These are phyloP conservation scores for Trematocara unimaculatum DNA, from an alignment of 2,113 vertebrate species.

Conservation along the genomic window DNA sequence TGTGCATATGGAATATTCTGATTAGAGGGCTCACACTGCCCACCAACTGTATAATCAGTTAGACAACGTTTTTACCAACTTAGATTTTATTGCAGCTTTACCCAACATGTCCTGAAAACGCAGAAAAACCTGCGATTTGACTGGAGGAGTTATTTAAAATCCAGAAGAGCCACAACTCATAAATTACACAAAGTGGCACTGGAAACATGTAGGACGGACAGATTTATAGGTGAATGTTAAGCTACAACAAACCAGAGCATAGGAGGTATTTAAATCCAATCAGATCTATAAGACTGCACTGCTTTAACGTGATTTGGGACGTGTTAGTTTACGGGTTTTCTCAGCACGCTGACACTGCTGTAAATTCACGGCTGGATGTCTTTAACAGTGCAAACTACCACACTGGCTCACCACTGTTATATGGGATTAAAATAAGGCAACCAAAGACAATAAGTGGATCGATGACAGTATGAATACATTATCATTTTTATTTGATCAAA, in stretches of 20 bases:
- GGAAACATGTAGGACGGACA: neutral
- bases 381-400: neutral
- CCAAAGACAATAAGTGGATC: fast-evolving
- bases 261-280: neutral
- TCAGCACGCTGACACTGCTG: neutral
- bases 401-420: neutral
- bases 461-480: neutral
- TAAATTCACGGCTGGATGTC: neutral
- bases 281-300: neutral
- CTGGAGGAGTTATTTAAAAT: neutral
- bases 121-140: neutral
- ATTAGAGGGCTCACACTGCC: neutral
- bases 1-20: neutral
- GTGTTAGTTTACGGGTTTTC: neutral
- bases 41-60: neutral
- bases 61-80: neutral
- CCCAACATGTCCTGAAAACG: fast-evolving
- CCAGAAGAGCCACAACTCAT: neutral
- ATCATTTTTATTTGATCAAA: neutral
- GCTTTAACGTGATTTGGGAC: neutral
- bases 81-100: neutral
- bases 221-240: neutral
- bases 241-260: neutral
- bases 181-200: neutral
- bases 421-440: neutral